Evolutionary conservation across 1,140 invertebrate genomes (phyloP).

Genomic region (Zaprionus capensis): DNA sequence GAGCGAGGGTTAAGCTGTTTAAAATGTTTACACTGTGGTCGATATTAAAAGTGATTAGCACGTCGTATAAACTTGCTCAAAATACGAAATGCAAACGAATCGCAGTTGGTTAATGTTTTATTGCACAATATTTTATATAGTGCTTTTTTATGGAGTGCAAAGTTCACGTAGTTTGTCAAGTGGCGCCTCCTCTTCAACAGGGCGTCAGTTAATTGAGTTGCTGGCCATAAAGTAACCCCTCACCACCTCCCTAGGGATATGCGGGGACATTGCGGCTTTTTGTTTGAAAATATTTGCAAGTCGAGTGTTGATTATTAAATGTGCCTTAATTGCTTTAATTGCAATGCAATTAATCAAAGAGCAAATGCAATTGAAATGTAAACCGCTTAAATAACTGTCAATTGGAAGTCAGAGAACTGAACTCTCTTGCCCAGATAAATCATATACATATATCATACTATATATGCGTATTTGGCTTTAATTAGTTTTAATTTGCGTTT

Average conservation of each 20-base stretch:
- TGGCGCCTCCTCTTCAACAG: neutral
- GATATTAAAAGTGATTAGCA: neutral
- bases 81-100: neutral
- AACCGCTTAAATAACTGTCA: constrained; percentile 48
- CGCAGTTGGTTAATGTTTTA: constrained; percentile 5
- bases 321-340: constrained; percentile 66
- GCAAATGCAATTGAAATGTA: constrained; percentile 48
- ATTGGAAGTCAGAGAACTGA: constrained; percentile 20
- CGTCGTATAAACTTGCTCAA: neutral
- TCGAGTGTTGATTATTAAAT: constrained; percentile 65
- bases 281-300: constrained; percentile 9
- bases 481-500: constrained; percentile 71
- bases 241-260: neutral
- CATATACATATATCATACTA: neutral
- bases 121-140: neutral
- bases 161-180: constrained; percentile 3
- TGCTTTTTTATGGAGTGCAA: neutral
- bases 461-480: constrained; percentile 52
- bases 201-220: constrained; percentile 23
- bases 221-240: constrained; percentile 23
- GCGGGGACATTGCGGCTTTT: constrained; percentile 1
- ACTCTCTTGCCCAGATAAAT: neutral
- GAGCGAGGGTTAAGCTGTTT: neutral
- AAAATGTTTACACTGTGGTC: neutral
- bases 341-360: constrained; percentile 68